phyloP scores from a whole-genome alignment of 2,888 invertebrate species.

The Caenorhabditis sp. region DNA sequence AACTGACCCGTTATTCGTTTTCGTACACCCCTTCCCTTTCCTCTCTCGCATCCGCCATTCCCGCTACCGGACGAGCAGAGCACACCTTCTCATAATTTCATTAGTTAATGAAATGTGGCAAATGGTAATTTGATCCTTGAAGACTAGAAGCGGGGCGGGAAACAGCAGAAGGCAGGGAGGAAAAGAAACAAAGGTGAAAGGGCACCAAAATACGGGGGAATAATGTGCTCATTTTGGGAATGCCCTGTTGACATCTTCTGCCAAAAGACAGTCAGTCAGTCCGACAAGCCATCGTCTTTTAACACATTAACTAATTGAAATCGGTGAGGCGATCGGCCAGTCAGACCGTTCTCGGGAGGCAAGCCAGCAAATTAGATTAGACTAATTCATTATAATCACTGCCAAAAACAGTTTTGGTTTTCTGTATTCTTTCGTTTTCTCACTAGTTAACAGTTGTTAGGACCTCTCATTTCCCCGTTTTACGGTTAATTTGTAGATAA shows the following conservation, averaged over 20 bases:
- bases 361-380: slow-evolving; percentile 45
- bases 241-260: slow-evolving; percentile 18
- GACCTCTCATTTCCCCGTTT: background rate
- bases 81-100: slow-evolving; percentile 64
- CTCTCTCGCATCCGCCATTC: slow-evolving; percentile 14
- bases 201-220: slow-evolving; percentile 59
- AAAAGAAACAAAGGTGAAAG: slow-evolving; percentile 52
- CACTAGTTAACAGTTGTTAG: background rate
- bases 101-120: slow-evolving; percentile 63
- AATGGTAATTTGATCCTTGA: slow-evolving; percentile 59
- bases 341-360: slow-evolving; percentile 42
- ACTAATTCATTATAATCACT: slow-evolving; percentile 36
- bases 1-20: slow-evolving; percentile 30
- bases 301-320: slow-evolving; percentile 65
- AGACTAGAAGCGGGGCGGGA: slow-evolving; percentile 26
- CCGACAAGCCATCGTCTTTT: slow-evolving; percentile 39
- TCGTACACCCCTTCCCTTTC: slow-evolving; percentile 12
- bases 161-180: background rate
- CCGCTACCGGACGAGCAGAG: background rate
- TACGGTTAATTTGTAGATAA: background rate
- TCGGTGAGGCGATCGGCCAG: slow-evolving; percentile 17
- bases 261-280: slow-evolving; percentile 17
- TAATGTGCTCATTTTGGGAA: slow-evolving; percentile 23
- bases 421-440: slow-evolving; percentile 12
- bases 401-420: slow-evolving; percentile 21